Percentiles rank a stretch among this genome's conserved stretches.
Conservation (phyloP, 2,888 invertebrate species). For the Drosophila kokeensis region DNA sequence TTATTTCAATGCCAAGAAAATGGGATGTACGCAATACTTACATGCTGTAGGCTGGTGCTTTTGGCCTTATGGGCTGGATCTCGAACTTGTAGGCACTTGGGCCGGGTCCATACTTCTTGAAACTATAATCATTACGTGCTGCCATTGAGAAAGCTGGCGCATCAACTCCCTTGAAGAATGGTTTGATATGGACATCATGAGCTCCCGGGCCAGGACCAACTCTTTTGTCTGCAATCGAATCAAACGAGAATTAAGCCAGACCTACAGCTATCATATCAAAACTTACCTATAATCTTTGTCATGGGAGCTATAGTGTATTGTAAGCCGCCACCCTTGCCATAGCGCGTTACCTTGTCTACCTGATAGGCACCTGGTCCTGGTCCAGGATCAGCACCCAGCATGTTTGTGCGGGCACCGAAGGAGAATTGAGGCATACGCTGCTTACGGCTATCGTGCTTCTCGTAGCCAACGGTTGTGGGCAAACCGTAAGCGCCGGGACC, state of each 20-base stretch:
- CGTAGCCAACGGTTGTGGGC: conserved; percentile 87
- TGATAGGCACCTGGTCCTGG: conserved; percentile 83
- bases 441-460: conserved; percentile 87
- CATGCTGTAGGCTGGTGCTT: conserved; percentile 82
- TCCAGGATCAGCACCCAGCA: conserved; percentile 52
- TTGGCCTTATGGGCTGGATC: conserved; percentile 64
- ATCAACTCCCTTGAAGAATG: conserved; percentile 69
- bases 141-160: conserved; percentile 87
- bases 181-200: conserved; percentile 73
- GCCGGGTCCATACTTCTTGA: conserved; percentile 73
- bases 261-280: accelerated
- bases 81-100: conserved; percentile 81
- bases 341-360: conserved; percentile 77
- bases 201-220: conserved; percentile 82
- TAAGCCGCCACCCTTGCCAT: conserved; percentile 66
- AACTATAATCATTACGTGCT: conserved; percentile 70
- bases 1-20: accelerated
- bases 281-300: conserved; percentile 64
- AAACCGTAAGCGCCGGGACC: conserved; percentile 87
- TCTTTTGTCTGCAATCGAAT: conserved; percentile 60
- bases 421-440: conserved; percentile 85
- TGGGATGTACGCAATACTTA: conserved; percentile 41
- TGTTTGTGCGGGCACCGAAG: conserved; percentile 70
- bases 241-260: not conserved
- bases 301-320: conserved; percentile 86